Base-by-base conservation (phyloP, 2,888 invertebrate species). In the Patella pellucida region DNA sequence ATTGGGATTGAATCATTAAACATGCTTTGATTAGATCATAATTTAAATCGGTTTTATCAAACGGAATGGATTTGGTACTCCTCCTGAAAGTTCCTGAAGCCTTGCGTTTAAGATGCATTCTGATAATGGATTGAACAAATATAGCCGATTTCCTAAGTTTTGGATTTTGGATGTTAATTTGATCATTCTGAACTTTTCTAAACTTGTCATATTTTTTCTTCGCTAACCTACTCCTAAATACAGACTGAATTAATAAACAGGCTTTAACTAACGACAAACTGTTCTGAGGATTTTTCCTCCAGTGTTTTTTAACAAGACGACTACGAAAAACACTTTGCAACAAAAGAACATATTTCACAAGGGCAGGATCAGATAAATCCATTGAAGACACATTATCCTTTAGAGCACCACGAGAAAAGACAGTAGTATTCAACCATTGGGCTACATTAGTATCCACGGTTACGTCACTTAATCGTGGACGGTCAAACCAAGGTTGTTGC, bases 241-340 rank as follows among this genome's bases (percentile, higher is more conserved):
- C 62, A 62, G 62, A 62, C 14, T 62, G 62, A 23, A 62, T 62
- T 5, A 62, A 23, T 62, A 62, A 62, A 62, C 62, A 62, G 19
- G 62, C 62, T 62, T 62, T 62, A 19, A 62, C 62, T 62, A 62
- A 15, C 0, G 62, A 62, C 19, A 23, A 62, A 62, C 62, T 62
- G 23, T 62, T 62, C 23, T 62, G 12, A 12, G 62, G 62, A 23
- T 62, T 62, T 11, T 23, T 19, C 3, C 62, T 19, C 62, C 62
- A 62, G 23, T 62, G 23, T 62, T 62, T 62, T 62, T 62, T 62
- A 23, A 23, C 62, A 11, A 62, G 23, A 19, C 62, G 62, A 23
- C 62, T 62, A 14, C 62, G 62, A 62, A 62, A 62, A 19, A 62
- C 62, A 62, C 62, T 62, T 62, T 62, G 62, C 23, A 62, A 62